Evolutionary conservation across 2,888 invertebrate genomes (phyloP).

Genomic region (Trissolcus japonicus): DNA sequence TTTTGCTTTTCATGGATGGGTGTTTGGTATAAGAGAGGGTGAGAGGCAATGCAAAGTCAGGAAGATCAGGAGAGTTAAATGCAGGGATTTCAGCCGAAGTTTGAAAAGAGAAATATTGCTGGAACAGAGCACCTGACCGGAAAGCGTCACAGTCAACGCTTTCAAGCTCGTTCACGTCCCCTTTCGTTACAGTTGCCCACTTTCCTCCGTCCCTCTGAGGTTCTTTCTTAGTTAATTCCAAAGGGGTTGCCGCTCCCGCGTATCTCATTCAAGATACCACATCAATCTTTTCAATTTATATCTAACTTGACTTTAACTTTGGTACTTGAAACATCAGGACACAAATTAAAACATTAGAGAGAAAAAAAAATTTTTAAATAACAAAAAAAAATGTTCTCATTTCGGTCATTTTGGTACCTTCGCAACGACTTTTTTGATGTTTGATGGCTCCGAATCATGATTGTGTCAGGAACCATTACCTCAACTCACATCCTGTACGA

Average conservation of each 20-base stretch:
- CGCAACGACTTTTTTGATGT: too few species aligned
- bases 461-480: too few species aligned
- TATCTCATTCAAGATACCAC: too few species aligned
- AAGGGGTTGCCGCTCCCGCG: slow-evolving; percentile 28
- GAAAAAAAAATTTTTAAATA: too few species aligned
- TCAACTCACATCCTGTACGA: too few species aligned
- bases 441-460: too few species aligned
- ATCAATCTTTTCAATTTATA: too few species aligned
- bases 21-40: slow-evolving; percentile 8
- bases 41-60: slow-evolving; percentile 61
- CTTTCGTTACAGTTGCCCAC: slow-evolving; percentile 53
- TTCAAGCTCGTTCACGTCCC: slow-evolving; percentile 70
- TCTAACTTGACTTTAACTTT: too few species aligned
- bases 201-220: slow-evolving; percentile 48
- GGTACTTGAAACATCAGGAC: too few species aligned
- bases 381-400: too few species aligned
- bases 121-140: slow-evolving; percentile 74
- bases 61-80: slow-evolving; percentile 57
- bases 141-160: slow-evolving; percentile 74
- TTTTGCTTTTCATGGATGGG: slow-evolving; percentile 34
- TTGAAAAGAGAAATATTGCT: slow-evolving; percentile 66
- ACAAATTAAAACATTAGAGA: too few species aligned
- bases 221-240: slow-evolving; percentile 46
- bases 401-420: too few species aligned
- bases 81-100: slow-evolving; percentile 59